Conservation (phyloP, 1,140 invertebrate genomes). For the Trypoxylus dichotomus region DNA sequence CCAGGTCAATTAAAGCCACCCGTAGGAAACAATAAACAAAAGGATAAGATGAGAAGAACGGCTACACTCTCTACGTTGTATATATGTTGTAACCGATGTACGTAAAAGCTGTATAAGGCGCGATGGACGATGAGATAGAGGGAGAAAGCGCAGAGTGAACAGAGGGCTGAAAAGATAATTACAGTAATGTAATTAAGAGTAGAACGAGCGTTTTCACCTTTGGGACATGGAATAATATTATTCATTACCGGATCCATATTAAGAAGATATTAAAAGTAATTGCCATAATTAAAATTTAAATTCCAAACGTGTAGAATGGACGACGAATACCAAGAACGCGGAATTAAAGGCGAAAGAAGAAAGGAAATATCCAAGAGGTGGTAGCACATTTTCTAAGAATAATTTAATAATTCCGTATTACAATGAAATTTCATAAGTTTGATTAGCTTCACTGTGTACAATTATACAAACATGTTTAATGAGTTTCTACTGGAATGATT, state of each 20-base stretch:
- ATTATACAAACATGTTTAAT: too few species aligned
- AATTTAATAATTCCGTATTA: too few species aligned
- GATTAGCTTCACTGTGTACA: too few species aligned
- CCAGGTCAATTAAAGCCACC: background rate
- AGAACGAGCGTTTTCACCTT: background rate
- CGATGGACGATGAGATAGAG: background rate
- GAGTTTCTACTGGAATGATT: too few species aligned
- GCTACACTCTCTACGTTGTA: too few species aligned
- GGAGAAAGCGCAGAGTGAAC: background rate
- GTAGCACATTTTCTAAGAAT: too few species aligned
- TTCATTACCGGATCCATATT: background rate
- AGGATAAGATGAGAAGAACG: background rate
- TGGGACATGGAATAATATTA: background rate
- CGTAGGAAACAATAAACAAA: background rate
- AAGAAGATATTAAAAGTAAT: background rate
- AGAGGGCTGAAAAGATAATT: background rate
- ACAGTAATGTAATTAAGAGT: background rate
- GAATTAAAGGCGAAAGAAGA: too few species aligned
- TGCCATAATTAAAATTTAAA: background rate
- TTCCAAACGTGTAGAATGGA: background rate
- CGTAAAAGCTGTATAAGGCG: background rate
- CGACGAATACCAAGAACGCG: too few species aligned
- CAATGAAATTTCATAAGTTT: too few species aligned
- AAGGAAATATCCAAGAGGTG: too few species aligned
- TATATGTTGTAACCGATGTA: background rate